Base-by-base conservation (phyloP, 2,888 invertebrate genomes). In the Tenthredo scrophulariae region DNA sequence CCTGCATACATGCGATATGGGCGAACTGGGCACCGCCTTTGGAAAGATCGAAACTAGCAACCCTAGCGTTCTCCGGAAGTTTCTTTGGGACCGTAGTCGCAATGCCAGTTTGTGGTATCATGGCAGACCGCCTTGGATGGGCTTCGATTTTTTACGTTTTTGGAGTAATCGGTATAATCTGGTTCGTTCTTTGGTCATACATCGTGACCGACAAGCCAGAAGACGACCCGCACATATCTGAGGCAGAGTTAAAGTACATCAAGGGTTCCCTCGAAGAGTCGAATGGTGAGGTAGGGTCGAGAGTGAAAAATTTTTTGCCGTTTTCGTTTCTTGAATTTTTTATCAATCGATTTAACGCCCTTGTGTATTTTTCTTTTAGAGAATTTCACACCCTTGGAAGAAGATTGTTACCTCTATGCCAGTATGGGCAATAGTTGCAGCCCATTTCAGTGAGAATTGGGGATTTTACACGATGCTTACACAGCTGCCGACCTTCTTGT, bases 401-500 rank as follows among this genome's bases (percentile, higher is more conserved):
- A 94, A 95, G 2, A 97, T 98, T 91, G 93, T 97, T 79, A 95
- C 95, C 0, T 98, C 97, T 0, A 94, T 95, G 84, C 96, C 97
- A 0, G 97, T 98, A 15, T 98, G 97, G 96, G 97, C 97, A 0
- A 97, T 98, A 62, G 95, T 97, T 0, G 95, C 96, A 82, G 97
- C 97, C 0, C 97, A 98, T 92, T 97, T 97, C 93, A 96, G 97
- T 43, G 97, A 98, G 92, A 97, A 97, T 93, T 98, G 98, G 98
- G 98, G 98, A 5, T 97, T 97, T 93, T 98, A 98, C 90, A 98
- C 97, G 0, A 94, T 98, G 87, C 94, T 98, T 1, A 98, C 97
- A 0, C 97, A 97, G 90, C 93, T 98, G 70, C 98, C 98, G 2
- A 97, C 97, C 26, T 98, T 97, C 91, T 96, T 98, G 95, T 96